Evolutionary conservation across 1,140 invertebrate species (phyloP).

Genomic region (Caenorhabditis brenneri): DNA sequence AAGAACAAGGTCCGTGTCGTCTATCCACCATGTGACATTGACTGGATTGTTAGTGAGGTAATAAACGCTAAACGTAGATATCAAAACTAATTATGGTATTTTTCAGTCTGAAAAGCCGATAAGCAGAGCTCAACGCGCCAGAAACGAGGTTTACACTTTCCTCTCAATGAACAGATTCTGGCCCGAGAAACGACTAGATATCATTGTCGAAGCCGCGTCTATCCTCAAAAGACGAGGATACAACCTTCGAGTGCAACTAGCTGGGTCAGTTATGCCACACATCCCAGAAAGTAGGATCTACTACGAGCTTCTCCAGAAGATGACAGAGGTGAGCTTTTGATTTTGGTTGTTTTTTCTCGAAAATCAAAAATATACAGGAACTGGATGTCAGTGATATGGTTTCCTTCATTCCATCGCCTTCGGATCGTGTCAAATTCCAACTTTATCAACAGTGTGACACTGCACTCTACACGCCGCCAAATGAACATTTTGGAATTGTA

Average conservation of each 20-base stretch:
- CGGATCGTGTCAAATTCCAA: conserved; percentile 64
- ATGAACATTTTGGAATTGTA: conserved; percentile 71
- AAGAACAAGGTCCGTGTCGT: conserved; percentile 65
- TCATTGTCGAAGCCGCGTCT: conserved; percentile 68
- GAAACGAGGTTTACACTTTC: conserved; percentile 64
- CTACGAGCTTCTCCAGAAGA: conserved; percentile 62
- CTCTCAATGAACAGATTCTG: conserved; percentile 71
- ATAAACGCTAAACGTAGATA: background rate
- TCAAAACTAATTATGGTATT: background rate
- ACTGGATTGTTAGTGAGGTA: conserved; percentile 58
- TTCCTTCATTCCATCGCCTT: conserved; percentile 66
- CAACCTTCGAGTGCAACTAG: conserved; percentile 62
- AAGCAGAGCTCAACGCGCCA: conserved; percentile 55
- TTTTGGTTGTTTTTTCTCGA: too few relatives aligned
- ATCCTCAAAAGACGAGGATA: conserved; percentile 63
- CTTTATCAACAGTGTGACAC: conserved; percentile 67
- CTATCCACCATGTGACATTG: conserved; percentile 70
- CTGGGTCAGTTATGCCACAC: conserved; percentile 70
- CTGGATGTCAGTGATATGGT: conserved; percentile 62
- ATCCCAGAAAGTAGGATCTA: conserved; percentile 70
- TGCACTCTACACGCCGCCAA: conserved; percentile 69
- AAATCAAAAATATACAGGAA: conserved; percentile 43
- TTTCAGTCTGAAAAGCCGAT: conserved; percentile 43
- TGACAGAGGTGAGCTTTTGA: conserved; percentile 23
- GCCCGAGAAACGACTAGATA: conserved; percentile 70